Evolutionary conservation across 2,888 invertebrate genomes (phyloP), one percentile per base, ranked within the genome.

Genomic region (Agonopterix subpropinquella): DNA sequence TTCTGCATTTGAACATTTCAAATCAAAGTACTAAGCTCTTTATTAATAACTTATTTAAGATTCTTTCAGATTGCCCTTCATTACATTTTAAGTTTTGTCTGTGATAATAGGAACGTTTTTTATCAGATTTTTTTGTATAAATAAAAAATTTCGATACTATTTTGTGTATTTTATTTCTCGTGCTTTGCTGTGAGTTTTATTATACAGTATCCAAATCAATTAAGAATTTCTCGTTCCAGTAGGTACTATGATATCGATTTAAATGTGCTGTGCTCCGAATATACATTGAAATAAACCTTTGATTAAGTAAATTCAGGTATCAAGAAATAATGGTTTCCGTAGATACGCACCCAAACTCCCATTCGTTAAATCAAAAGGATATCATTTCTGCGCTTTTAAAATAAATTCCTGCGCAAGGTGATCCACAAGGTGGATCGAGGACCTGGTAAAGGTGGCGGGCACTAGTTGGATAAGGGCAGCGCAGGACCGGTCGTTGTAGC

Each of bases 1-100:
- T 37, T 15, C 8, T 15, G 11, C 41, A 11, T 35, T 41, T 43
- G 15, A 43, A 43, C 15, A 43, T 43, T 9, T 43, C 43, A 9
- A 18, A 15, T 15, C 39, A 5, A 39, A 39, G n/a, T 39, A 39
- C 39, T 39, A 39, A 39, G 4, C 18, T 18, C 18, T 10, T n/a
- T 39, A n/a, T 39, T 39, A n/a, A 39, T 39, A 39, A 39, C 39
- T 49, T 47, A 44, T 45, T 43, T 13, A 49, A 47, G 15, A 28
- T 53, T 56, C 47, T 65, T 66, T 58, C 62, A 62, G 58, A 54
- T 59, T 56, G 57, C 49, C 44, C 18, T 18, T 49, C 39, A 10
- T 37, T 10, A 42, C 11, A 44, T 47, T 50, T 53, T 50, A 53
- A 53, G 45, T 53, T 48, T 50, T 52, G 43, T 52, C 54, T 55